Evolutionary conservation across 2,113 vertebrate species (phyloP).

Genomic region (Riparia riparia): DNA sequence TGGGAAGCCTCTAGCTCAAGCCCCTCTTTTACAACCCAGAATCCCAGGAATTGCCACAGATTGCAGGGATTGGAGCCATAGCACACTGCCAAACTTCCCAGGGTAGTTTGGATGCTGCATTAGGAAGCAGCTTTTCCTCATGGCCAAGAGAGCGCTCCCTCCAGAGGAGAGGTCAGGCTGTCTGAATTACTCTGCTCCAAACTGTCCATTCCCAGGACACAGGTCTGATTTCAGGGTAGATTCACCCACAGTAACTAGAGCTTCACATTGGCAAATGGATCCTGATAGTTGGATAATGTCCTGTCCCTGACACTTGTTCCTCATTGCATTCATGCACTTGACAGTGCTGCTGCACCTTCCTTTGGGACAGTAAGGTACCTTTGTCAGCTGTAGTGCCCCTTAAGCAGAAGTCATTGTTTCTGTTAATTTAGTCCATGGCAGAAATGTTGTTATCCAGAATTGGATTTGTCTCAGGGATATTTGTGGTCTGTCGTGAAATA

Average conservation of each 20-base stretch:
- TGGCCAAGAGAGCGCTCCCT: not conserved
- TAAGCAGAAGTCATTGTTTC: constrained; percentile 24
- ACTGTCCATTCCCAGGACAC: not conserved
- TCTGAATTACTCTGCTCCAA: not conserved
- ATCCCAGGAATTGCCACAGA: not conserved
- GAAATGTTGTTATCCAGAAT: not conserved
- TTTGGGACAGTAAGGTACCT: not conserved
- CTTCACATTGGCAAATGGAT: not conserved
- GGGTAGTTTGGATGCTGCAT: rapidly evolving
- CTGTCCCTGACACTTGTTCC: not conserved
- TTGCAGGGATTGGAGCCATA: rapidly evolving
- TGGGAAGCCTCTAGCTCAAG: not conserved
- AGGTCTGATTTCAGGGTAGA: not conserved
- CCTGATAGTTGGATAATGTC: not conserved
- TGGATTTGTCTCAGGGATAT: not conserved
- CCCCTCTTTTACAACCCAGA: not conserved
- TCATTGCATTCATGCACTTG: not conserved
- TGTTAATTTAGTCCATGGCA: constrained; percentile 4
- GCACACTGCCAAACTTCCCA: not conserved
- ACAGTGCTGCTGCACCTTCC: not conserved
- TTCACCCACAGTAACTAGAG: not conserved
- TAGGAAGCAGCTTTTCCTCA: not conserved
- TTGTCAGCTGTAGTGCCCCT: not conserved
- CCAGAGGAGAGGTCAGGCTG: not conserved
- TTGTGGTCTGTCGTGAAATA: not conserved